Evolutionary conservation across 2,797 vertebrate genomes (phyloP), one percentile per base, ranked within the genome.

Genomic region (Knipowitschia caucasica): DNA sequence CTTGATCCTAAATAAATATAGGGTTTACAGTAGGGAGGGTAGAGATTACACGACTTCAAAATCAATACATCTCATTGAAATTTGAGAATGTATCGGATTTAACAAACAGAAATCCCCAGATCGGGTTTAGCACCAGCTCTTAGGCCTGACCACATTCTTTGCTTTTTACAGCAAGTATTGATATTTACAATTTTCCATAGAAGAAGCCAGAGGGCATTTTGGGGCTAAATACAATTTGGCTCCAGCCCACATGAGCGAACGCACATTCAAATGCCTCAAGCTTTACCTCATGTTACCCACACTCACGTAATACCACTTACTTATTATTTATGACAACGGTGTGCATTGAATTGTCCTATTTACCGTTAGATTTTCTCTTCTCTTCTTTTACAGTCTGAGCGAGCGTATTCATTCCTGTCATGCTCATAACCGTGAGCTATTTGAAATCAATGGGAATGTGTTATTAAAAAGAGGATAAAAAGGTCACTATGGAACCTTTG

Each of bases 401-500:
- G 3, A 12, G 35, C 49, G 6, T 45, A 18, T 47, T 25, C 14
- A 30, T 25, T 45, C 18, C 31, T 57, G 47, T 26, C 15, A 39
- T 40, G 44, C 53, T 35, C n/a, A 31, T 56, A 59, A 49, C 30
- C 69, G 74, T 65, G 53, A 67, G 38, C 40, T 46, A 33, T 45
- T 55, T 71, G 67, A 38, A 72, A 62, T 64, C 54, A 31, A 47
- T 24, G 54, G 59, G 24, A 39, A 25, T 21, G 45, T 10, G 34
- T 73, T 67, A 67, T 75, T 72, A 61, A 77, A 79, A 68, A 44
- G 36, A 9, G 44, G 46, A 59, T 56, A 36, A 54, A 77, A 80
- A 78, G 77, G 75, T 85, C 74, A 69, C n/a, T 24, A 15, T 3
- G 20, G 57, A 68, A 64, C 53, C 59, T 74, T 71, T 83, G 80